A percentile compares a stretch with the other conserved stretches of the same genome.
These are phyloP conservation scores for Zosterops pallidus DNA, from an alignment of 2,113 vertebrate genomes.

Conservation along the genomic window DNA sequence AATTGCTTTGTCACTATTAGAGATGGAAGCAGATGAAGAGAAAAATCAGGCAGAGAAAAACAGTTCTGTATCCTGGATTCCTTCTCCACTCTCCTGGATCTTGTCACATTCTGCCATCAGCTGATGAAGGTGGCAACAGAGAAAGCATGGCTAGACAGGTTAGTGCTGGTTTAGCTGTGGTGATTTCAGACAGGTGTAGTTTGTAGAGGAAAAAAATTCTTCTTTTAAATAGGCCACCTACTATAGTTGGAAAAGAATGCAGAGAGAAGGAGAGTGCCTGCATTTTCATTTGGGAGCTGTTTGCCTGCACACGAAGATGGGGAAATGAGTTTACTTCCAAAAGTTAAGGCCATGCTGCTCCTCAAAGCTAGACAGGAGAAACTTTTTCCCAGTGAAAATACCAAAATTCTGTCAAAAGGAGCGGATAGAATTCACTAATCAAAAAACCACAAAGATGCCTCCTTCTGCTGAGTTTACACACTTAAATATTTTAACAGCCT, in stretches of 20 bases:
- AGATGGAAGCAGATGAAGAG: background rate
- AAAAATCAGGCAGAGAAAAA: constrained; percentile 60
- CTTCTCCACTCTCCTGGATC: constrained; percentile 73
- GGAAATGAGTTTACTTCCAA: background rate
- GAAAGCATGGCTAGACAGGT: constrained; percentile 64
- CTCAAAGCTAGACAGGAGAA: background rate
- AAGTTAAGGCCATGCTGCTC: background rate
- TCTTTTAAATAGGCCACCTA: background rate
- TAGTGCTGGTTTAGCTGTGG: background rate
- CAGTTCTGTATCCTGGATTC: constrained; percentile 62
- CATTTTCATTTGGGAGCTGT: background rate
- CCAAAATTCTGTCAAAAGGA: background rate
- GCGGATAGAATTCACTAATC: background rate
- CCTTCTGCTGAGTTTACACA: background rate
- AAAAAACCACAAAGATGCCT: background rate
- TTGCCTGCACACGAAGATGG: background rate
- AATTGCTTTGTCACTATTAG: constrained; percentile 25
- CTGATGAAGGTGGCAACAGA: constrained; percentile 70
- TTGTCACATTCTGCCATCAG: constrained; percentile 67
- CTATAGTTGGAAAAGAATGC: background rate
- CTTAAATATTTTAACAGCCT: background rate
- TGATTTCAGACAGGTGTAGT: background rate
- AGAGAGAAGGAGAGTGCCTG: background rate
- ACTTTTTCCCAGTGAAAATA: background rate
- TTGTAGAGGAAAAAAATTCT: background rate